Base-by-base conservation (phyloP, 2,888 invertebrate species). In the Omphaloscelis lunosa region DNA sequence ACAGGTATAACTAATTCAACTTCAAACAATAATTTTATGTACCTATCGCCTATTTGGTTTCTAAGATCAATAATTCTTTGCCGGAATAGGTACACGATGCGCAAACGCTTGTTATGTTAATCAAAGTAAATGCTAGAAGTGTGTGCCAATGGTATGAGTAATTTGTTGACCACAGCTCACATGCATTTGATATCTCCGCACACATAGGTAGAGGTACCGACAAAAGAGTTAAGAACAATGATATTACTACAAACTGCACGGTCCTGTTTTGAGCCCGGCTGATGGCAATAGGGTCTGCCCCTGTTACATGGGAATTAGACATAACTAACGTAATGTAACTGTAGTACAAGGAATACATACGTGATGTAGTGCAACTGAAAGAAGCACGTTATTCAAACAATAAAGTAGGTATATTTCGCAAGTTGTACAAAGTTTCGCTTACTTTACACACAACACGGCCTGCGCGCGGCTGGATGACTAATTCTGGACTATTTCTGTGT, bases 401-500 rank as follows among this genome's bases (percentile, higher is more conserved):
- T 74, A 74, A 62, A 62, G 83, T 51, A 51, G 48, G 17, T 67
- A 72, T 70, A 76, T 79, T 83, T 77, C 67, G 61, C 81, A 85
- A 83, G 75, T 84, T 80, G 72, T 77, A 81, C 84, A 76, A 82
- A 84, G 80, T 85, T 80, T 73, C 67, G 65, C 74, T 63, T 77
- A 79, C 78, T 41, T 72, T 76, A 67, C 76, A 73, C 75, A 71
- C 72, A 69, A 71, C 58, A 79, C 68, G 70, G 74, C 74, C 53
- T 72, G 79, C 73, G 77, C 71, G 77, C 82, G 79, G 77, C 82
- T 83, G 81, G 89, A 89, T 94, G 93, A 94, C 93, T 94, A 94
- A 94, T 86, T 90, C 89, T 89, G 85, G 86, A 92, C 92, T 94
- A 93, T 93, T 93, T 92, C 90, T 91, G 93, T 90, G 89, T 88